A percentile compares a stretch with the other conserved stretches of the same genome.
Evolutionary conservation across 1,140 invertebrate genomes (phyloP).

Genomic region (Oppia nitens): DNA sequence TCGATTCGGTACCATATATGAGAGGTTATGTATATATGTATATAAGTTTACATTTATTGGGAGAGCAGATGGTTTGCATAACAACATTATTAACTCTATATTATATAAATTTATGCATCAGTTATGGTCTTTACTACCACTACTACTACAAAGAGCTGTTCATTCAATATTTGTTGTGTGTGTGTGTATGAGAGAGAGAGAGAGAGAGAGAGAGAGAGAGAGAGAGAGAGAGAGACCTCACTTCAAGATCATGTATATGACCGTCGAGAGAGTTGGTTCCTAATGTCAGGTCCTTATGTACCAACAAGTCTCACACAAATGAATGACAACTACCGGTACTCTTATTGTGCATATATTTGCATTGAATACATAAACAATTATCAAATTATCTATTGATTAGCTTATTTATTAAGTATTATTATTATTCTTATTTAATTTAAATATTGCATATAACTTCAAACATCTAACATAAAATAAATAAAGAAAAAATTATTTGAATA

Average conservation of each 20-base stretch:
- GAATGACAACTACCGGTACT: neutral
- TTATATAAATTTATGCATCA: neutral
- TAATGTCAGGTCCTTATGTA: neutral
- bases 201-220: too few relatives aligned
- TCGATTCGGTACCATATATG: too few relatives aligned
- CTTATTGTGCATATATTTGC: too few relatives aligned
- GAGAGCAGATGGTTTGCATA: neutral
- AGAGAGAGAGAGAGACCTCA: too few relatives aligned
- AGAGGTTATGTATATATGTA: neutral
- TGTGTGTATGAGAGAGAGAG: too few relatives aligned
- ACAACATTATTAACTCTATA: neutral
- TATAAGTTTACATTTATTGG: neutral
- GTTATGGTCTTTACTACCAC: neutral
- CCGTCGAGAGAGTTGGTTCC: too few relatives aligned
- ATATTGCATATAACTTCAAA: neutral
- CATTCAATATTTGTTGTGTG: neutral
- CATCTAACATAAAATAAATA: too few relatives aligned
- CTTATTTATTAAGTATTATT: too few relatives aligned
- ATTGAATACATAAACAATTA: neutral
- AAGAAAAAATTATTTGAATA: too few relatives aligned
- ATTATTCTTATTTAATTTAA: neutral
- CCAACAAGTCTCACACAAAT: neutral
- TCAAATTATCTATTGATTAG: neutral
- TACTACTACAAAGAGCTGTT: neutral
- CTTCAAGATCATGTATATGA: too few relatives aligned